A percentile compares a stretch with the other conserved stretches of the same genome.
Conservation (phyloP, 1,140 invertebrate species). For the Pogonomyrmex barbatus region DNA sequence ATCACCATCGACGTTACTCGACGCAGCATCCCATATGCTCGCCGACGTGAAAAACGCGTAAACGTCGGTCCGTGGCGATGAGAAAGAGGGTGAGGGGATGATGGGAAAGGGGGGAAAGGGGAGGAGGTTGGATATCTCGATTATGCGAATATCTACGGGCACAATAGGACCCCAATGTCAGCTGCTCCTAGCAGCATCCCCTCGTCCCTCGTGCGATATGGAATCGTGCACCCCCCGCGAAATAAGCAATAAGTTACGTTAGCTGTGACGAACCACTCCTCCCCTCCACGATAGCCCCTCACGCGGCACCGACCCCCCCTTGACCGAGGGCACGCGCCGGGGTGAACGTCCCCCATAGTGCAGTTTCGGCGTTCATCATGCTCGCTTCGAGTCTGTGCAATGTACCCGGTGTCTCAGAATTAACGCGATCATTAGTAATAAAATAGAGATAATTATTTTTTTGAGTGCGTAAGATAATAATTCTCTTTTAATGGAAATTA, state of each 20-base stretch:
- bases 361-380: constrained; percentile 76
- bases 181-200: constrained; percentile 79
- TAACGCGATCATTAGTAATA: background rate
- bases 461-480: background rate
- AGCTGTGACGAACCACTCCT: constrained; percentile 75
- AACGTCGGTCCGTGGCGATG: constrained; percentile 36
- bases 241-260: constrained; percentile 85
- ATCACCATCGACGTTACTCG: constrained; percentile 56
- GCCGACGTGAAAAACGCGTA: constrained; percentile 55
- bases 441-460: background rate
- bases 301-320: constrained; percentile 45
- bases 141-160: constrained; percentile 83
- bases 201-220: constrained; percentile 60
- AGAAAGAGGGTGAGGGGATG: background rate
- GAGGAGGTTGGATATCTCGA: constrained; percentile 76
- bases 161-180: constrained; percentile 83
- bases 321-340: constrained; percentile 67
- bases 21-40: constrained; percentile 71
- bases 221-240: constrained; percentile 76
- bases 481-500: background rate
- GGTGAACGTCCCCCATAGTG: constrained; percentile 75
- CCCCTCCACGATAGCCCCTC: constrained; percentile 47
- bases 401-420: constrained; percentile 69
- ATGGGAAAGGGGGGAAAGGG: background rate
- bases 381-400: constrained; percentile 74